These are phyloP conservation scores for Hydractinia echinata DNA, from an alignment of 30 jellyfish, hydroid and myxozoan species.

Conservation along the genomic window DNA sequence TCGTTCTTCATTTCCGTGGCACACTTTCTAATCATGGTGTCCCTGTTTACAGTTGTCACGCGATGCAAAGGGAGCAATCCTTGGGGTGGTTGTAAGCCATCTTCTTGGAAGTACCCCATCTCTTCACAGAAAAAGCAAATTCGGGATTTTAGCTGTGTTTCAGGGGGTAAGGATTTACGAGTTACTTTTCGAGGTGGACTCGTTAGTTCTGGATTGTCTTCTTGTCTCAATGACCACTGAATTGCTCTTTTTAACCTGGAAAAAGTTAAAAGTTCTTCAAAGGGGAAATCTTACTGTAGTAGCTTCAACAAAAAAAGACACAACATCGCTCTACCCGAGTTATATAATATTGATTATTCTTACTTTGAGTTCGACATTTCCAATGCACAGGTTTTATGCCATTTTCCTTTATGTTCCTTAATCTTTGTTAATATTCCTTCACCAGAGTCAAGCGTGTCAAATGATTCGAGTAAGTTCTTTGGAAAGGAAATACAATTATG, in stretches of 20 bases:
- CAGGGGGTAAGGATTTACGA: background rate
- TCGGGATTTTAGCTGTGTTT: background rate
- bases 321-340: background rate
- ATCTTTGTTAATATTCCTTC: background rate
- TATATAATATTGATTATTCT: background rate
- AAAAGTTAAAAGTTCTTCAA: background rate
- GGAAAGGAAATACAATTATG: background rate
- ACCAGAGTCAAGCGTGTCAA: background rate
- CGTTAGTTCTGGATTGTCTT: background rate
- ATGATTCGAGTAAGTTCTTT: background rate
- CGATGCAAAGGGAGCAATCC: background rate
- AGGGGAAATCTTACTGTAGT: background rate
- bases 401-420: background rate
- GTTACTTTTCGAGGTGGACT: background rate
- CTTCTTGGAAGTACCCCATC: background rate
- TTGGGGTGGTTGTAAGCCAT: background rate
- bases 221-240: background rate
- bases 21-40: background rate
- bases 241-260: background rate
- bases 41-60: background rate
- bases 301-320: background rate
- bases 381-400: background rate
- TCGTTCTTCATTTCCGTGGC: constrained; percentile 2
- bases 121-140: background rate
- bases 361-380: too few species aligned